Evolutionary conservation across 2,113 vertebrate genomes (phyloP), one percentile per base, ranked within the genome.

Genomic region (Phoenicopterus ruber): DNA sequence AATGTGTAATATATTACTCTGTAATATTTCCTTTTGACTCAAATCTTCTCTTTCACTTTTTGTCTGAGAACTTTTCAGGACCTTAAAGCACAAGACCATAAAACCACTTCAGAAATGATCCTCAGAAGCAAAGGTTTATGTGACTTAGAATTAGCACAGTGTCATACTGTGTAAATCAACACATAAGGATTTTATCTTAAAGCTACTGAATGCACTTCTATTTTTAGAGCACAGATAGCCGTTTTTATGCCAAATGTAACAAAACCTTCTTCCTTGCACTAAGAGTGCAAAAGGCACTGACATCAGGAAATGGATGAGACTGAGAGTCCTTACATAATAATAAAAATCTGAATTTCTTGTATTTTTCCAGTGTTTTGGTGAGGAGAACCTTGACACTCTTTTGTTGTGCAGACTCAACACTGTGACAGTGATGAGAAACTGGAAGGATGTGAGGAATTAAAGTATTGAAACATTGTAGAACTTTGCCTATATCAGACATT

Each of bases 1-100:
- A 42, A 42, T 42, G 42, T 42, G 9, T 42, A 42, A 42, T 42
- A 42, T 42, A 42, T 42, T 42, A 13, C 42, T 42, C 42, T 42
- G 42, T 78, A 85, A 58, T 78, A 86, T 92, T 96, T 76, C 59
- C 83, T 89, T 97, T 87, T 88, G 83, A 79, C 72, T 94, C 57
- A 84, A 78, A 94, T 62, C 22, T 88, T 97, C 32, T 72, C 69
- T 96, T 66, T 83, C 46, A 83, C 36, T 63, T 90, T 74, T 49
- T 88, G 9, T 47, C 38, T 38, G 36, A 52, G 65, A 55, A 52
- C 61, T 82, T 91, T 82, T 65, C 20, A 44, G 62, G 42, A 89
- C 5, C 18, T 65, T 77, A 32, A 94, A 84, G 73, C 44, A 76
- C 8, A 55, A 55, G 36, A 71, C 14, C 24, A 16, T 34, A 83